These are phyloP conservation scores for Mystacornis crossleyi DNA, from an alignment of 2,113 vertebrate genomes.

Conservation along the genomic window DNA sequence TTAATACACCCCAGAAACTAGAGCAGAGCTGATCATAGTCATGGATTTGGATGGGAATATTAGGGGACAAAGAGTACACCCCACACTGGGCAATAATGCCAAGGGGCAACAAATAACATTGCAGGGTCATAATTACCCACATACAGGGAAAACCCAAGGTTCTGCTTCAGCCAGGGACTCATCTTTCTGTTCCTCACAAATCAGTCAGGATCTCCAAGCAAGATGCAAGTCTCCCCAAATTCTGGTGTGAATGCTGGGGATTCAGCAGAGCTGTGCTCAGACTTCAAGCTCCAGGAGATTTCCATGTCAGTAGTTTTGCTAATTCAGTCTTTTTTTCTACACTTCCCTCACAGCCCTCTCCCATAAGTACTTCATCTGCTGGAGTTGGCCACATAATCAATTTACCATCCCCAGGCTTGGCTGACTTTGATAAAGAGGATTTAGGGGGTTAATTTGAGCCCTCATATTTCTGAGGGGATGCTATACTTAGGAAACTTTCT, in stretches of 20 bases:
- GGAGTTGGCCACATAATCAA: constrained; percentile 5
- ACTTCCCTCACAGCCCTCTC: neutral
- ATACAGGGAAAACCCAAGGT: neutral
- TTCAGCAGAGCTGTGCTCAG: neutral
- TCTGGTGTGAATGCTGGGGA: neutral
- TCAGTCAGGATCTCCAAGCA: neutral
- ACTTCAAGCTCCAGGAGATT: neutral
- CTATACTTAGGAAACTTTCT: constrained; percentile 61
- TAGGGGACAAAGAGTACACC: neutral
- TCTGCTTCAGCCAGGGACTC: neutral
- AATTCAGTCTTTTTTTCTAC: neutral
- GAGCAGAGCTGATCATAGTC: neutral
- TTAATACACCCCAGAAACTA: neutral
- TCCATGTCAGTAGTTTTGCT: neutral
- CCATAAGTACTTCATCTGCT: constrained; percentile 15
- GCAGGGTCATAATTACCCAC: fast-evolving
- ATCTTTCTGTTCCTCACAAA: neutral
- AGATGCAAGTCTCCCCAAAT: neutral
- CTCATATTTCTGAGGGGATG: constrained; percentile 38
- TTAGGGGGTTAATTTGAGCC: constrained; percentile 63
- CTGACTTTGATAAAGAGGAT: constrained; percentile 62
- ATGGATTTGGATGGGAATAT: neutral
- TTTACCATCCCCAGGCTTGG: constrained; percentile 38
- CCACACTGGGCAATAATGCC: neutral
- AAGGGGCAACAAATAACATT: neutral